These are phyloP conservation scores for Drosophila falleni DNA, from an alignment of 2,888 invertebrate species.

Conservation along the genomic window DNA sequence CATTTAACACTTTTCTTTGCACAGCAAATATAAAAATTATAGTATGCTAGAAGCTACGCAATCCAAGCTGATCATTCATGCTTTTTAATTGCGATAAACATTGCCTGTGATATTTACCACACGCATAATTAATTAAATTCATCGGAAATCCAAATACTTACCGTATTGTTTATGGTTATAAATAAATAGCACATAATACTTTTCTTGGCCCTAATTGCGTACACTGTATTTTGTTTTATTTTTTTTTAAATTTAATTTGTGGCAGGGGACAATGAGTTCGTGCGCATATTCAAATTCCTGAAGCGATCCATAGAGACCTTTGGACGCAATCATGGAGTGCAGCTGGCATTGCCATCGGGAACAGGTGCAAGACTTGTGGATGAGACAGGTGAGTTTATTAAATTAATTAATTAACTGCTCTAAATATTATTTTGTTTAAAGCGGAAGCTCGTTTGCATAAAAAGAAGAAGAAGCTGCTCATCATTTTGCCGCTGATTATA, in stretches of 20 bases:
- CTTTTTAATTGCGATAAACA: constrained; percentile 41
- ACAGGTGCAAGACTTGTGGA: constrained; percentile 75
- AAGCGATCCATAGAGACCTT: constrained; percentile 82
- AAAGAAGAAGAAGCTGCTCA: constrained; percentile 82
- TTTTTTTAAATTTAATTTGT: constrained; percentile 1
- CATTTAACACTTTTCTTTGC: constrained; percentile 14
- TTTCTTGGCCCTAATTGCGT: constrained; percentile 25
- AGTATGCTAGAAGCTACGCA: constrained; percentile 1
- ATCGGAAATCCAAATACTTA: constrained; percentile 32
- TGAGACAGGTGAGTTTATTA: constrained; percentile 69
- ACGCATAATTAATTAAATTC: constrained; percentile 56
- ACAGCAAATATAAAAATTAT: constrained; percentile 8
- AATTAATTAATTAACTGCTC: not conserved
- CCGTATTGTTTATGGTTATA: constrained; percentile 14
- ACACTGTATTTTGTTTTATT: not conserved
- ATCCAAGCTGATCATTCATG: not conserved
- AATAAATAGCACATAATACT: constrained; percentile 33
- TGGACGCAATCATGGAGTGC: constrained; percentile 82
- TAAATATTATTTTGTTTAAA: not conserved
- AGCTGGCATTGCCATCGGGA: constrained; percentile 78
- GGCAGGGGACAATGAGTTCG: constrained; percentile 81
- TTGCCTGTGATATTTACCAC: constrained; percentile 63
- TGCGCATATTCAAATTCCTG: constrained; percentile 80
- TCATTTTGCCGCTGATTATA: constrained; percentile 83
- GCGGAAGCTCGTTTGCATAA: constrained; percentile 74